phyloP scores from a whole-genome alignment of 2,888 invertebrate species.

The Tachina lurida region DNA sequence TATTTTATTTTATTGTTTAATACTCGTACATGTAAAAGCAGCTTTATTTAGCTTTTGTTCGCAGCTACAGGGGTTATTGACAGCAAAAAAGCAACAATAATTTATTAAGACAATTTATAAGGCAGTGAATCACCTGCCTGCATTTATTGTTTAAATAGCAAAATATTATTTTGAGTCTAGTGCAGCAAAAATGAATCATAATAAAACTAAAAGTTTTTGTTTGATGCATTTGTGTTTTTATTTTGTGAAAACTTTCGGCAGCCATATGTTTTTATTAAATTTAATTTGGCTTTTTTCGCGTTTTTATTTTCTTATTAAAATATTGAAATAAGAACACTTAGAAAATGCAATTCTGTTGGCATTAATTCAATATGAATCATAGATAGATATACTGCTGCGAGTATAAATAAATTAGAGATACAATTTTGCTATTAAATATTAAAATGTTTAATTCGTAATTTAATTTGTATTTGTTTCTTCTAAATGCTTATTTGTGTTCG shows the following conservation, averaged over 20 bases:
- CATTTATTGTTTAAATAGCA: not conserved
- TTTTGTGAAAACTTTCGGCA: slow-evolving; percentile 7
- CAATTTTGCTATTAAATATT: slow-evolving; percentile 12
- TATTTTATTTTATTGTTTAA: slow-evolving; percentile 24
- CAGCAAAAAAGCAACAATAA: slow-evolving; percentile 21
- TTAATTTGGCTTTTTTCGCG: not conserved
- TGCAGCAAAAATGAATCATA: slow-evolving; percentile 35
- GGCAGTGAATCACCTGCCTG: slow-evolving; percentile 43
- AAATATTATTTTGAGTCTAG: slow-evolving; percentile 16
- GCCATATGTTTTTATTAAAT: slow-evolving; percentile 46
- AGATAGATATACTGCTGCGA: not conserved
- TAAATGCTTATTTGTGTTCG: not conserved
- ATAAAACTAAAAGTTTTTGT: slow-evolving; percentile 20
- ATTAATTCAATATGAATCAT: slow-evolving; percentile 60
- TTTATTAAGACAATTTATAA: not conserved
- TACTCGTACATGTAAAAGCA: slow-evolving; percentile 5
- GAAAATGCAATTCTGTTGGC: slow-evolving; percentile 34
- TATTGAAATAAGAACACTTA: slow-evolving; percentile 26
- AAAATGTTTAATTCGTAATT: slow-evolving; percentile 20
- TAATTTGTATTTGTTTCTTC: slow-evolving; percentile 6
- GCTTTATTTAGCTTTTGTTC: slow-evolving; percentile 29
- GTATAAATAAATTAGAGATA: not conserved
- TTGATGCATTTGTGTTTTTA: not conserved
- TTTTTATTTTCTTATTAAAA: not conserved
- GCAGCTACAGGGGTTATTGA: slow-evolving; percentile 50